Percentiles rank a stretch among this genome's conserved stretches.
phyloP scores from a whole-genome alignment of 2,888 invertebrate genomes.

The Labia minor region DNA sequence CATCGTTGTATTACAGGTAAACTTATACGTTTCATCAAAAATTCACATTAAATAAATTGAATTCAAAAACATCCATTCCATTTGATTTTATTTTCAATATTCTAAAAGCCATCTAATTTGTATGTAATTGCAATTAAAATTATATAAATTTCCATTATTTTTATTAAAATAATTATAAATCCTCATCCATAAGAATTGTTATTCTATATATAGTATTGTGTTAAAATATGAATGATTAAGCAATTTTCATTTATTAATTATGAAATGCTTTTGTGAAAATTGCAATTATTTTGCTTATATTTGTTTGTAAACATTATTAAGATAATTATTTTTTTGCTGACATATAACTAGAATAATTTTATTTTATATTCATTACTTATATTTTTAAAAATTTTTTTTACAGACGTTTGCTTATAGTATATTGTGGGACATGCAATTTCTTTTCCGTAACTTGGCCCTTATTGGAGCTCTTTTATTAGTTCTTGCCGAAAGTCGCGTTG shows the following conservation, averaged over 20 bases:
- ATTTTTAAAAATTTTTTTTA: constrained; percentile 30
- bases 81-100: background rate
- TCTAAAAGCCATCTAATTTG: too few relatives aligned
- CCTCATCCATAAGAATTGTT: too few relatives aligned
- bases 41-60: background rate
- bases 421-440: constrained; percentile 95
- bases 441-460: constrained; percentile 89
- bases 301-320: too few relatives aligned
- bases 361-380: background rate
- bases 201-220: too few relatives aligned
- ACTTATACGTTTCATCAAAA: constrained; percentile 25
- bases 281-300: too few relatives aligned
- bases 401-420: constrained; percentile 93
- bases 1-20: constrained; percentile 90
- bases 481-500: constrained; percentile 88
- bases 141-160: too few relatives aligned
- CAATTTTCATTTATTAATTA: too few relatives aligned
- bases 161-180: too few relatives aligned
- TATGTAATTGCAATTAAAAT: background rate
- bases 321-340: too few relatives aligned
- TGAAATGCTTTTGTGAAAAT: too few relatives aligned
- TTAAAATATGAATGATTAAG: too few relatives aligned
- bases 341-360: too few relatives aligned
- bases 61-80: background rate
- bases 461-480: constrained; percentile 94